Percentiles rank a stretch among this genome's conserved stretches.
Evolutionary conservation across 2,113 vertebrate species (phyloP).

Genomic region (Sardina pilchardus): DNA sequence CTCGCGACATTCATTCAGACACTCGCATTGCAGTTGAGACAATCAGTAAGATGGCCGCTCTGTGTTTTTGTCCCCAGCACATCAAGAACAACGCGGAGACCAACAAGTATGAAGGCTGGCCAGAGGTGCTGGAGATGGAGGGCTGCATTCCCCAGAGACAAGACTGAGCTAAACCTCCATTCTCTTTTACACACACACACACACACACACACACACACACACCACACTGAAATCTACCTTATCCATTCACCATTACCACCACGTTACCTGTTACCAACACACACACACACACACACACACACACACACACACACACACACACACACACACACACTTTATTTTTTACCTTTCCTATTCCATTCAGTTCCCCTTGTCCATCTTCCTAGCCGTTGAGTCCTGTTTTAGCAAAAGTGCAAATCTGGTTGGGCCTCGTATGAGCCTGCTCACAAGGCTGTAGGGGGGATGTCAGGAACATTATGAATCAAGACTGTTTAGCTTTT

Average conservation of each 20-base stretch:
- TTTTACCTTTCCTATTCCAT: not conserved
- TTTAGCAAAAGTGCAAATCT: no score
- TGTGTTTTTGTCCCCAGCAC: slow-evolving; percentile 71
- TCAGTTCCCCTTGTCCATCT: not conserved
- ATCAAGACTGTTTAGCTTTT: no score
- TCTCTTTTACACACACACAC: not conserved
- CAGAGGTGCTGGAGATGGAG: slow-evolving; percentile 97
- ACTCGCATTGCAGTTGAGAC: no score
- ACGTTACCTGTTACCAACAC: not conserved
- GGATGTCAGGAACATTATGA: no score
- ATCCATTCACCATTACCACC: not conserved
- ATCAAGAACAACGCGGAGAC: slow-evolving; percentile 94
- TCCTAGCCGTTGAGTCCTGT: not conserved
- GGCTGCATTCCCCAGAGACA: slow-evolving; percentile 90
- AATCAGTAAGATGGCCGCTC: not conserved
- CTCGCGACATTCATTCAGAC: no score
- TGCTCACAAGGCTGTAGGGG: no score
- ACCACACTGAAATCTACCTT: not conserved
- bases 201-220: not conserved
- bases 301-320: not conserved
- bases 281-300: no score
- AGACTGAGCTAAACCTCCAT: slow-evolving; percentile 61
- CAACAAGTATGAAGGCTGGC: slow-evolving; percentile 98
- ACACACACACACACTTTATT: not conserved
- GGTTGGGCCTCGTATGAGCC: no score